A percentile compares a stretch with the other conserved stretches of the same genome.
Evolutionary conservation across 35 echinoderm and acorn worm genomes (phyloP).

Genomic region (Chiridota heheva): DNA sequence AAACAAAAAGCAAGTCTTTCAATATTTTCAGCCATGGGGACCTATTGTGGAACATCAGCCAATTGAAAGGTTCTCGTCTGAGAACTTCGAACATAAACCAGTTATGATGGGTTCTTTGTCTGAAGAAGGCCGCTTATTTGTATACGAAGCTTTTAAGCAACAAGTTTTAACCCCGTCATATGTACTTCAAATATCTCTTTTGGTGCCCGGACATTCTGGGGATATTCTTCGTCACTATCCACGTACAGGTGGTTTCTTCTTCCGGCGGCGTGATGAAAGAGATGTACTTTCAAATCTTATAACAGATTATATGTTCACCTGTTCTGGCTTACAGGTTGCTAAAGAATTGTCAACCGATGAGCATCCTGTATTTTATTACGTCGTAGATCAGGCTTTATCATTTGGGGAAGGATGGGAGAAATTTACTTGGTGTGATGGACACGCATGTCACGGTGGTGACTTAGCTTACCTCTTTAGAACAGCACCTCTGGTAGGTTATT

Average conservation of each 20-base stretch:
- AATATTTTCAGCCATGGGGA: constrained; percentile 58
- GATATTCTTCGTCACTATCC: constrained; percentile 13
- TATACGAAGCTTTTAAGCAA: constrained; percentile 32
- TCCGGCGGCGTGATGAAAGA: constrained; percentile 6
- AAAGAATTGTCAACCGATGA: constrained; percentile 11
- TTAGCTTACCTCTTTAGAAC: constrained; percentile 49
- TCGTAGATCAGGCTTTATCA: constrained; percentile 51
- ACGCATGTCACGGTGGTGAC: constrained; percentile 50
- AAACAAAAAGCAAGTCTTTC: constrained; percentile 21
- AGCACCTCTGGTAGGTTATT: constrained; percentile 28
- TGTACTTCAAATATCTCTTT: not conserved
- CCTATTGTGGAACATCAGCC: constrained; percentile 27
- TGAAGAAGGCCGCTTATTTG: constrained; percentile 54
- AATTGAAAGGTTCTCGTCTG: not conserved
- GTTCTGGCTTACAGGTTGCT: constrained; percentile 6
- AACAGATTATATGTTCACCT: constrained; percentile 43
- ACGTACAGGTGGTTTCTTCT: not conserved
- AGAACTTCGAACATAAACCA: constrained; percentile 16
- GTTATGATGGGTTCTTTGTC: constrained; percentile 17
- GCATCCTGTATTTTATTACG: constrained; percentile 11
- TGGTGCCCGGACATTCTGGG: not conserved
- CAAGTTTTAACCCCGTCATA: not conserved
- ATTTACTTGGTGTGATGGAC: constrained; percentile 29
- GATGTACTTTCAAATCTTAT: constrained; percentile 4
- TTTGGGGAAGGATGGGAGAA: constrained; percentile 5